phyloP scores from a whole-genome alignment of 2,797 vertebrate genomes.

The Sitta carolinensis region DNA sequence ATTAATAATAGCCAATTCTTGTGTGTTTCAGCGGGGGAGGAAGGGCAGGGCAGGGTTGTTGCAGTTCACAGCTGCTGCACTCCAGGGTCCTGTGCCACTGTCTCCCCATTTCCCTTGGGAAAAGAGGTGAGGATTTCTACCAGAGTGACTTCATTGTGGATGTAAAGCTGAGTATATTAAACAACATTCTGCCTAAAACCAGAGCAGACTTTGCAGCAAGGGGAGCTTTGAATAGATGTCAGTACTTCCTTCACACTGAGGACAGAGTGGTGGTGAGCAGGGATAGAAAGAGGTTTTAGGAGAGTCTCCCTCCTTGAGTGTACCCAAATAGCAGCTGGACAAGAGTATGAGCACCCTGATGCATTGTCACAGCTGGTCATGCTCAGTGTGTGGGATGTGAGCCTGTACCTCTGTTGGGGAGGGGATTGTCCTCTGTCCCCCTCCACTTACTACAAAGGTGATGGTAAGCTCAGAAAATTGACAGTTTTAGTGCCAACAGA shows the following conservation, averaged over 20 bases:
- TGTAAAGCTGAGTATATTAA: not conserved
- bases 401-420: not conserved
- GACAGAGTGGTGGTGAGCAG: not conserved
- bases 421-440: too few species aligned
- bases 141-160: not conserved
- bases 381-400: not conserved
- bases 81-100: not conserved
- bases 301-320: not conserved
- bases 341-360: not conserved
- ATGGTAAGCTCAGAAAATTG: not conserved
- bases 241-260: not conserved
- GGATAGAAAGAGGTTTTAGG: not conserved
- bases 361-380: not conserved
- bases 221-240: not conserved
- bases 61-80: not conserved
- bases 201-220: not conserved
- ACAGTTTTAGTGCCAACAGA: not conserved
- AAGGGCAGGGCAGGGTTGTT: not conserved
- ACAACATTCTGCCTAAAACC: not conserved
- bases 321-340: rapidly evolving
- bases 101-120: not conserved
- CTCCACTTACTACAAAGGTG: not conserved
- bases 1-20: not conserved
- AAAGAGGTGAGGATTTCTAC: not conserved
- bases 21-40: rapidly evolving